Evolutionary conservation across 2,888 invertebrate genomes (phyloP).

Genomic region (Synergus japonicus): DNA sequence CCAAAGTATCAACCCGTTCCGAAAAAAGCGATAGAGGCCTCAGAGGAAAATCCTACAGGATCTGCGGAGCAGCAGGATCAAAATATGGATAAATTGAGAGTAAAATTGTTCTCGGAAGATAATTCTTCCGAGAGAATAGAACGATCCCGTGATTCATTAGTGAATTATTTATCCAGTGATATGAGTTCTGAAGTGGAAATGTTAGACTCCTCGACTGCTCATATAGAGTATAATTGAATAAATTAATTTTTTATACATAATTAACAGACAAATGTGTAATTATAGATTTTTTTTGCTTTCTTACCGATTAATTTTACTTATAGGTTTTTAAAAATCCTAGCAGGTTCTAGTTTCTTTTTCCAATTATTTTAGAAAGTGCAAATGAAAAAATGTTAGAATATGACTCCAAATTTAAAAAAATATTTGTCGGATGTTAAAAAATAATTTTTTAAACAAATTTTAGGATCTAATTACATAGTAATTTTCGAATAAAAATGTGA

Average conservation of each 20-base stretch:
- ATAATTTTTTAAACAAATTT: not conserved
- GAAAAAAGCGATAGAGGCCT: slow-evolving; percentile 54
- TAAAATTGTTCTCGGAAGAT: slow-evolving; percentile 73
- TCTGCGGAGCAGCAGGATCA: slow-evolving; percentile 62
- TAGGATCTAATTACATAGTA: not conserved
- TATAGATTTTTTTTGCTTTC: slow-evolving; percentile 2
- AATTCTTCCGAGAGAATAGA: slow-evolving; percentile 64
- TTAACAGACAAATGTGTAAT: not conserved
- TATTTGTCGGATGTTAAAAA: not conserved
- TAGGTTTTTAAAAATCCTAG: not conserved
- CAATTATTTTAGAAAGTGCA: slow-evolving; percentile 2
- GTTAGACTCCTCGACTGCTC: slow-evolving; percentile 76
- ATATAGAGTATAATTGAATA: slow-evolving; percentile 70
- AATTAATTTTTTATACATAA: slow-evolving; percentile 22
- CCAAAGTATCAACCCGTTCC: slow-evolving; percentile 67
- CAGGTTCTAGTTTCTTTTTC: not conserved
- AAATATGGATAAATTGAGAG: slow-evolving; percentile 72
- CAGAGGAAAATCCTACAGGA: slow-evolving; percentile 59
- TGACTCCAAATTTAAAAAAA: not conserved
- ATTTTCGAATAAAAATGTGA: too few species aligned
- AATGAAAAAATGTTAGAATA: not conserved
- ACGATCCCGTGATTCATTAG: slow-evolving; percentile 64
- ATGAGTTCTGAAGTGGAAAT: slow-evolving; percentile 77
- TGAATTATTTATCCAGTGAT: slow-evolving; percentile 72
- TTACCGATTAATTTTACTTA: not conserved